A percentile compares a stretch with the other conserved stretches of the same genome.
These are phyloP conservation scores for Neogale vison DNA, from an alignment of 2,113 vertebrate species.

Conservation along the genomic window DNA sequence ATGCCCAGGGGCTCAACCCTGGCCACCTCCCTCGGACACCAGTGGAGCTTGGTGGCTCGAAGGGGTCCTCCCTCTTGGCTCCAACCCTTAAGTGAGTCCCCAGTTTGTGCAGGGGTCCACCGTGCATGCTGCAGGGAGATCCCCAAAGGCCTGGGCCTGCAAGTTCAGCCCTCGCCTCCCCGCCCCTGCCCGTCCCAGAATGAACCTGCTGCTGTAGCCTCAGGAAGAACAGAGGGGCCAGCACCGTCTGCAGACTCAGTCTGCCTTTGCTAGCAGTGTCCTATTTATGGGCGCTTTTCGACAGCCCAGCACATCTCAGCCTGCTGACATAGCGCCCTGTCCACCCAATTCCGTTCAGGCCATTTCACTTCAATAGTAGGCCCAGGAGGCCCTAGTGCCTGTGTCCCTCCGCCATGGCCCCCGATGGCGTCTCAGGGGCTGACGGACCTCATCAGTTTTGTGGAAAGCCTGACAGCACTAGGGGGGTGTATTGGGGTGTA, in stretches of 20 bases:
- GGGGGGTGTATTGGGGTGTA: fast-evolving
- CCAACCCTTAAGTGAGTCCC: background rate
- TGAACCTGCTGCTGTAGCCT: conserved; percentile 46
- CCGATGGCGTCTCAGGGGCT: background rate
- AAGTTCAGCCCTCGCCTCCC: background rate
- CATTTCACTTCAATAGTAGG: conserved; percentile 87
- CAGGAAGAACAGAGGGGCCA: background rate
- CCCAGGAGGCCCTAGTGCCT: background rate
- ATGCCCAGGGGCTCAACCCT: background rate
- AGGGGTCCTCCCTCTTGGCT: background rate
- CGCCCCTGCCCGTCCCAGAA: fast-evolving
- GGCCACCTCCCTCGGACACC: background rate
- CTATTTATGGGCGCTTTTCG: conserved; percentile 92
- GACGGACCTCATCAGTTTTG: background rate
- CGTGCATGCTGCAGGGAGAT: fast-evolving
- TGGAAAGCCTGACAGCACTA: fast-evolving
- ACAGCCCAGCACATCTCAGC: conserved; percentile 88
- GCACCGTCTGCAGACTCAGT: background rate
- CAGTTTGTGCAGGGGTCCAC: fast-evolving
- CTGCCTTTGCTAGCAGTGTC: conserved; percentile 43
- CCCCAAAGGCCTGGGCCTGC: background rate
- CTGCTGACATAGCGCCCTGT: conserved; percentile 92
- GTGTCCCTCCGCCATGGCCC: background rate
- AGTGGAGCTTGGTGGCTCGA: background rate
- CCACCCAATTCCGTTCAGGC: conserved; percentile 86